Base-by-base conservation (phyloP, 2,888 invertebrate genomes). In the Ommatoiulus sabulosus region DNA sequence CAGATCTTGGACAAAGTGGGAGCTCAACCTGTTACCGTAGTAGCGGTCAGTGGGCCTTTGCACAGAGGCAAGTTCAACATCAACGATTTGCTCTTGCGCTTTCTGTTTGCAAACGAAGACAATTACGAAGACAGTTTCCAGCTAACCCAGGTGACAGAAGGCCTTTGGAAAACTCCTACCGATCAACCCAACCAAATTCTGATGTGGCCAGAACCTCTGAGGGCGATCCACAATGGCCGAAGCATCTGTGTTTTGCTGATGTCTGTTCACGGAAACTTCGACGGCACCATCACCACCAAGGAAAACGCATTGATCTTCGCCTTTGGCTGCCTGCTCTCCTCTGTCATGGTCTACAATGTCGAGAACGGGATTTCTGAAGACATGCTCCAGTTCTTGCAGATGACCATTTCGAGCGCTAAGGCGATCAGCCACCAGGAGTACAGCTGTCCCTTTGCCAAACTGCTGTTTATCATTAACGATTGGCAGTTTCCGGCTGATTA, bases 101-200 rank as follows among this genome's bases (percentile, higher is more conserved):
- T 4, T 3, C 63, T 63, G 63, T 5, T 7, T 3, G 12, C n/a
- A n/a, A n/a, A n/a, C n/a, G n/a, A n/a, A n/a, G n/a, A n/a, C n/a
- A n/a, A 4, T 5, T 12, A 3, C n/a, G n/a, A 63, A 17, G 63
- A 17, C 63, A 63, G 7, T 7, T n/a, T 63, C n/a, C 63, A 4
- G 17, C 63, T n/a, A 3, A 3, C 17, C 0, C 3, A 63, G 0
- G 7, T n/a, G n/a, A 3, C 63, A n/a, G n/a, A 63, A 5, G 63
- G 3, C 17, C 63, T 5, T 3, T 63, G 63, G 63, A 63, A 63
- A 63, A 63, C 63, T 5, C 5, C 17, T 5, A 3, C n/a, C 3
- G n/a, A 63, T 63, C 63, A 20, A 63, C 63, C 63, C 63, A 63
- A 63, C 63, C n/a, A 63, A 63, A 63, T 63, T n/a, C 63, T n/a